phyloP scores from a whole-genome alignment of 2,888 invertebrate genomes.

The Dynastes maya region DNA sequence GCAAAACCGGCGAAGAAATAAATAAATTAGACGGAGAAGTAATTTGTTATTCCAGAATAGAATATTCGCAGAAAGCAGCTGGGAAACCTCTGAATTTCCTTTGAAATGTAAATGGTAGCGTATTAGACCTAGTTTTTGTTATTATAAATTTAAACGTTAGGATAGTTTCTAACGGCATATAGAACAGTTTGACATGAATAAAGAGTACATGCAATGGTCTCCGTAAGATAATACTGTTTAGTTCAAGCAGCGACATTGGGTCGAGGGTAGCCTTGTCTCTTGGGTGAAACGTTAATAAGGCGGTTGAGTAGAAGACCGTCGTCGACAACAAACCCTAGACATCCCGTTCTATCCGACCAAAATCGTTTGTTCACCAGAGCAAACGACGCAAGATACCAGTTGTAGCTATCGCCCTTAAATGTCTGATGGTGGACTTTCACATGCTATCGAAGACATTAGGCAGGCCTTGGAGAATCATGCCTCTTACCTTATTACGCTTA shows the following conservation, averaged over 20 bases:
- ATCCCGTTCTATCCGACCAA: slow-evolving; percentile 55
- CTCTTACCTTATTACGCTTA: slow-evolving; percentile 12
- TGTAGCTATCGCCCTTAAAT: slow-evolving; percentile 54
- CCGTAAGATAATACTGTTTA: slow-evolving; percentile 49
- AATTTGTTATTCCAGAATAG: too few relatives aligned
- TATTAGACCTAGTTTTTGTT: slow-evolving; percentile 17
- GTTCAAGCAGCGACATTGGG: slow-evolving; percentile 55
- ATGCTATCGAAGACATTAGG: slow-evolving; percentile 55
- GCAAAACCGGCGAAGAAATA: too few relatives aligned
- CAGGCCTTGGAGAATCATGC: neutral
- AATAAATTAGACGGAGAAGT: too few relatives aligned
- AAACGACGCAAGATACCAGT: slow-evolving; percentile 57
- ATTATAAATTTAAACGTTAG: slow-evolving; percentile 12
- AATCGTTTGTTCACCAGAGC: slow-evolving; percentile 59
- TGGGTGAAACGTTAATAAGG: slow-evolving; percentile 60
- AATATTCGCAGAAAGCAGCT: too few relatives aligned
- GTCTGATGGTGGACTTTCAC: slow-evolving; percentile 57
- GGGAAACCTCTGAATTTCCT: too few relatives aligned
- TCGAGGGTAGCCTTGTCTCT: slow-evolving; percentile 55
- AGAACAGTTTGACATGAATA: slow-evolving; percentile 5
- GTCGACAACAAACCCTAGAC: slow-evolving; percentile 37
- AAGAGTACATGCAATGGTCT: slow-evolving; percentile 41
- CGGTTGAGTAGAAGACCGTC: slow-evolving; percentile 49
- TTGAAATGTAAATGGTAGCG: too few relatives aligned
- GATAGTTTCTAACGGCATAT: neutral